Base-by-base conservation (phyloP, 2,797 vertebrate genomes). In the Hybognathus amarus region DNA sequence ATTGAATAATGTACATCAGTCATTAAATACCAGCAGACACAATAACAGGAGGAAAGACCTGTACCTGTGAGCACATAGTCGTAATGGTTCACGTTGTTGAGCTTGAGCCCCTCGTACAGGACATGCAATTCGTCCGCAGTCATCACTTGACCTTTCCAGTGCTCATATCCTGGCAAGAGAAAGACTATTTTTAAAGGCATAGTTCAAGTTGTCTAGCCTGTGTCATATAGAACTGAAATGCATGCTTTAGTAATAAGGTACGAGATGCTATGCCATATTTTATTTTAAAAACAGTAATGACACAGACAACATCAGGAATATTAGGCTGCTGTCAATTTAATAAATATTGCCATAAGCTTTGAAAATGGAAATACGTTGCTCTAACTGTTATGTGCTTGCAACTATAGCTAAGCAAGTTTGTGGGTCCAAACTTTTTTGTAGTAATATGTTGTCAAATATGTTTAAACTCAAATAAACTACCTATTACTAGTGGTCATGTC, bases 131-230 rank as follows among this genome's bases (percentile, higher is more conserved):
- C 97, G 27, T 94, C 92, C 0, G 97, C 96, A 50, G 94, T 97
- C 90, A 99, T 92, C n/a, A 98, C 96, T 74, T 99, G 97, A 0
- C 97, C 97, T 89, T 97, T 98, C 97, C 97, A 98, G 88, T 98
- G 95, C 1, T 92, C 67, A 36, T 98, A 98, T 67, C 97, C 97
- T 98, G 85, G 22, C 11, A 70, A 56, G 22, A 80, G 6, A 73
- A 33, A 81, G 4, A 80, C 22, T 15, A 10, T 66, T 66, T 20
- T 33, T 20, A 69, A 5, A 13, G 6, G 22, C 67, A 42, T 27
- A 6, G 38, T 56, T 74, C 1, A 74, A 22, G 18, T n/a, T 38
- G 64, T 33, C 30, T 15, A 4, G n/a, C n/a, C 15, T 30, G 13
- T 11, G 22, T 36, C 20, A 9, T 75, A 40, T 17, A 8, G 0